phyloP scores from a whole-genome alignment of 2,113 vertebrate species.

The Ciconia stormi region DNA sequence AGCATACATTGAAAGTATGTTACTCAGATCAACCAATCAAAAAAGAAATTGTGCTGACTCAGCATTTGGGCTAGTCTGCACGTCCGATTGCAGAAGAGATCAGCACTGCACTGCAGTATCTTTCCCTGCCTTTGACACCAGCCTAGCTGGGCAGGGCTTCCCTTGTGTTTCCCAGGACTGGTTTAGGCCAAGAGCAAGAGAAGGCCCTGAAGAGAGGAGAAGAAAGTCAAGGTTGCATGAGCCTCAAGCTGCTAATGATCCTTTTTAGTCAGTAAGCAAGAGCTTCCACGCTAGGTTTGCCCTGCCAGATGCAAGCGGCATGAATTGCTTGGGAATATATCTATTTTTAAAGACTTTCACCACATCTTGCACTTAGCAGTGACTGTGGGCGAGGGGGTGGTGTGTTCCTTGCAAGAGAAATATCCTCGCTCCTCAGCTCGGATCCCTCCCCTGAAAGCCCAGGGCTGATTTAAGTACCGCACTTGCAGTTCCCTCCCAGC shows the following conservation, averaged over 20 bases:
- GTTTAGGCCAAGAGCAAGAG: conserved; percentile 56
- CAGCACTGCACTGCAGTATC: conserved; percentile 84
- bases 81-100: conserved; percentile 84
- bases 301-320: conserved; percentile 45
- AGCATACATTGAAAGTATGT: conserved; percentile 65
- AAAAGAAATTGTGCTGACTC: conserved; percentile 84
- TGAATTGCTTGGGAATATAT: conserved; percentile 63
- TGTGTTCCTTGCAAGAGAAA: conserved; percentile 45
- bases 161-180: conserved; percentile 56
- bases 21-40: conserved; percentile 84
- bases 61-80: conserved; percentile 77
- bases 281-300: conserved; percentile 34
- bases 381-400: conserved; percentile 50
- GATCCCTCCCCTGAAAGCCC: conserved; percentile 24
- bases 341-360: conserved; percentile 62
- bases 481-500: background rate
- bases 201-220: conserved; percentile 37
- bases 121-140: conserved; percentile 71
- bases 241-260: conserved; percentile 14
- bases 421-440: conserved; percentile 11
- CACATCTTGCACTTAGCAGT: conserved; percentile 55
- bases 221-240: conserved; percentile 20
- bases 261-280: conserved; percentile 40
- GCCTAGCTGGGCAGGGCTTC: conserved; percentile 65
- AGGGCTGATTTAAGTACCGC: background rate